Evolutionary conservation across 2,113 vertebrate genomes (phyloP), one percentile per base, ranked within the genome.

Genomic region (Psephotus haematonotus): DNA sequence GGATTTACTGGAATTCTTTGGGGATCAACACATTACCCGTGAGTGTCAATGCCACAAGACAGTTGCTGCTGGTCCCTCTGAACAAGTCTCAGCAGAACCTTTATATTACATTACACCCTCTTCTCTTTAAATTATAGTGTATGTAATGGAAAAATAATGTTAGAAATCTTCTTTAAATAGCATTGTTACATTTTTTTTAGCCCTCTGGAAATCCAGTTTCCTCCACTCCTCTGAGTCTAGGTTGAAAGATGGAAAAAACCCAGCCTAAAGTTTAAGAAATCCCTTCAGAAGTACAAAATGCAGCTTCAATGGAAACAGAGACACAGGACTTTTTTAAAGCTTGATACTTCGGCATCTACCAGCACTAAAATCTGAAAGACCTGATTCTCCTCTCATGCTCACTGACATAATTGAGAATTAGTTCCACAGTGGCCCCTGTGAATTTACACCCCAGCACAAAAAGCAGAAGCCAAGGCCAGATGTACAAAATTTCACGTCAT

Each of bases 401-500:
- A 35, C 39, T 68, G 88, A 85, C 75, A 85, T 78, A 95, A 97
- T 46, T 93, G 76, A 69, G 75, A 94, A 95, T 87, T 87, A 89
- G 68, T 65, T 94, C 77, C 76, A 81, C 68, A 59, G 91, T 12
- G 29, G n/a, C 74, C 92, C 35, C 86, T 1, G 5, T 25, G 80
- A 95, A 82, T 88, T 92, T 92, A 90, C 39, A 92, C 64, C 35
- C 76, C 71, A 55, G 72, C 65, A 88, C 46, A 92, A 71, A 92
- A 92, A 71, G 69, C 88, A 94, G 90, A 83, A 96, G 80, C 47
- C 92, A 82, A 78, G 60, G 65, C 89, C 89, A 95, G 86, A 87
- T 76, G 91, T 76, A 82, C 89, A 85, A 84, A 88, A 86, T 69
- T 84, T 84, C 92, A 86, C 3, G 1, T 90, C 92, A 90, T 39